Percentiles rank a stretch among this genome's conserved stretches.
These are phyloP conservation scores for Drosophila robusta DNA, from an alignment of 2,888 invertebrate species.

Conservation along the genomic window DNA sequence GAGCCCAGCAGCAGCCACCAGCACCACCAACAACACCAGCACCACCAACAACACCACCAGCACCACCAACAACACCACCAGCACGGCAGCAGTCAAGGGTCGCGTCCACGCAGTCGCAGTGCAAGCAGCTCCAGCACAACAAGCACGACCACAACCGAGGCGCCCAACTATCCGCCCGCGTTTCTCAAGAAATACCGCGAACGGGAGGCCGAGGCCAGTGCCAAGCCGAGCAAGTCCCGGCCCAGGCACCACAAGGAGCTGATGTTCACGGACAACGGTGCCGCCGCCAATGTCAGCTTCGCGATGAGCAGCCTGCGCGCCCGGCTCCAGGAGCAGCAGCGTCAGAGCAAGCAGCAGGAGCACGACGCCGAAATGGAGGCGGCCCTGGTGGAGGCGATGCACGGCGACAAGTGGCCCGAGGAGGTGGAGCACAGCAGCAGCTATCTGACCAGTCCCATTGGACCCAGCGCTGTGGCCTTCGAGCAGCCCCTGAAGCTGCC, in stretches of 20 bases:
- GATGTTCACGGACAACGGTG: conserved; percentile 18
- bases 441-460: conserved; percentile 71
- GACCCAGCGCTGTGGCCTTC: conserved; percentile 72
- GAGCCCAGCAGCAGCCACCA: background rate
- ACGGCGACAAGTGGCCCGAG: conserved; percentile 76
- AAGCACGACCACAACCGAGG: conserved; percentile 67
- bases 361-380: conserved; percentile 58
- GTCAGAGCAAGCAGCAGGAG: conserved; percentile 46
- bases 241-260: conserved; percentile 49
- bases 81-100: background rate
- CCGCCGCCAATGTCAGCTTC: conserved; percentile 41
- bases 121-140: conserved; percentile 15
- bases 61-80: background rate
- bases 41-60: no score
- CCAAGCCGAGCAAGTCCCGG: conserved; percentile 43
- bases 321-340: conserved; percentile 60
- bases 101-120: conserved; percentile 40
- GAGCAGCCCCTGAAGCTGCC: conserved; percentile 56
- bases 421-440: conserved; percentile 60
- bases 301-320: conserved; percentile 69
- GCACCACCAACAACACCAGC: background rate
- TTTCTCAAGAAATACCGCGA: conserved; percentile 76
- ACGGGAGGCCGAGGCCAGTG: conserved; percentile 37
- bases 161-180: conserved; percentile 80
- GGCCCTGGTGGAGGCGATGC: conserved; percentile 57